Conservation (phyloP, 2,888 invertebrate species). For the Gastracanthus pulcherrimus region DNA sequence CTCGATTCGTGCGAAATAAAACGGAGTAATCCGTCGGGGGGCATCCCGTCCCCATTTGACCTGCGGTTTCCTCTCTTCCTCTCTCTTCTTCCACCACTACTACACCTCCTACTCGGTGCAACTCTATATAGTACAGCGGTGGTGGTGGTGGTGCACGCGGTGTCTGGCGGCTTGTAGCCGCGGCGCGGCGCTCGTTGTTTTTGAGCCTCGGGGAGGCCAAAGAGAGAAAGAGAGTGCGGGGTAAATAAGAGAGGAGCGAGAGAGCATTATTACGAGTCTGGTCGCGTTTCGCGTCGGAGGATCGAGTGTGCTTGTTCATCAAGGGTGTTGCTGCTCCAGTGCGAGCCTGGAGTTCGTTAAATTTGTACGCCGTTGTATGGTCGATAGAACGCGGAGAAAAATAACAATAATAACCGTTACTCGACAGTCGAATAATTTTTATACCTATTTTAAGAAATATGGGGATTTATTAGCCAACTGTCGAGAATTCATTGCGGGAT, state of each 20-base stretch:
- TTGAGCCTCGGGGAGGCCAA: neutral
- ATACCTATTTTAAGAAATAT: too few species aligned
- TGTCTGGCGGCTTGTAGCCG: neutral
- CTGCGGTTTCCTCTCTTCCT: constrained; percentile 24
- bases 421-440: too few species aligned
- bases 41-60: constrained; percentile 17
- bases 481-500: too few species aligned
- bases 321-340: neutral
- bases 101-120: too few species aligned
- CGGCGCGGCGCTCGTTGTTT: neutral
- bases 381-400: too few species aligned
- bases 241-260: constrained; percentile 1
- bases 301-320: constrained; percentile 2
- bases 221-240: neutral
- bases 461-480: too few species aligned
- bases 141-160: neutral
- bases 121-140: neutral
- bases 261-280: constrained; percentile 9
- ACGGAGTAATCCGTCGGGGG: constrained; percentile 30
- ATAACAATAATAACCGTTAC: too few species aligned
- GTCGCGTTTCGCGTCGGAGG: neutral
- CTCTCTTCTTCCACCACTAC: neutral
- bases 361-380: neutral
- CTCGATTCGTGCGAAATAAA: constrained; percentile 15
- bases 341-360: neutral